phyloP scores from a whole-genome alignment of 1,140 invertebrate genomes.

The Caenorhabditis inopinata region DNA sequence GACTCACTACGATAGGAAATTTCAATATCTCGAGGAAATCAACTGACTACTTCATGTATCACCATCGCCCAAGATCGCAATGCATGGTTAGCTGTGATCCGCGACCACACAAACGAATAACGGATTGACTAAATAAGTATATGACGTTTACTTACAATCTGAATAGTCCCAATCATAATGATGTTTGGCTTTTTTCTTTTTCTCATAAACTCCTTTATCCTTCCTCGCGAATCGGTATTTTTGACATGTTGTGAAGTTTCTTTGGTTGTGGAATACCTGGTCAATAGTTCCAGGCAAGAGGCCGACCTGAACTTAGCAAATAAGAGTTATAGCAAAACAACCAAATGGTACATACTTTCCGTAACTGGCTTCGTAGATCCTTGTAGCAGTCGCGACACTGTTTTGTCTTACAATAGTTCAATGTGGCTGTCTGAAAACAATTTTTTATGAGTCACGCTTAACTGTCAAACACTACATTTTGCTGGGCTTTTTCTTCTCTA shows the following conservation, averaged over 20 bases:
- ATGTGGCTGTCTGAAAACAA: neutral
- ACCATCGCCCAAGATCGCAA: too few relatives aligned
- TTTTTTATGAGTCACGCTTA: too few relatives aligned
- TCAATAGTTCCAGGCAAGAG: neutral
- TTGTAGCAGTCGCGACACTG: conserved; percentile 19
- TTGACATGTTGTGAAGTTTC: conserved; percentile 6
- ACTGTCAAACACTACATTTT: neutral
- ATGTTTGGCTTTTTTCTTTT: conserved; percentile 14
- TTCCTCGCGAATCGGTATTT: conserved; percentile 17
- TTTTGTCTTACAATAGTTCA: conserved; percentile 29
- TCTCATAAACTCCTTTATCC: conserved; percentile 29
- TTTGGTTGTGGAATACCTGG: neutral
- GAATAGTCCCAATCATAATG: conserved; percentile 19
- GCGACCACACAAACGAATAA: too few relatives aligned
- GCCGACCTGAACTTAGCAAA: neutral
- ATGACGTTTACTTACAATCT: neutral
- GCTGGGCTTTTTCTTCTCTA: neutral
- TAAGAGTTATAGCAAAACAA: neutral
- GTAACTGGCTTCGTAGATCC: neutral
- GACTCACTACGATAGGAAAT: too few relatives aligned
- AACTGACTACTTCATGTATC: too few relatives aligned
- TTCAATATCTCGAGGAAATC: too few relatives aligned
- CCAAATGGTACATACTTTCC: neutral
- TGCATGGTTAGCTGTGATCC: too few relatives aligned
- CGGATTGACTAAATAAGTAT: too few relatives aligned